Evolutionary conservation across 2,113 vertebrate genomes (phyloP).

Genomic region (Otocyon megalotis): DNA sequence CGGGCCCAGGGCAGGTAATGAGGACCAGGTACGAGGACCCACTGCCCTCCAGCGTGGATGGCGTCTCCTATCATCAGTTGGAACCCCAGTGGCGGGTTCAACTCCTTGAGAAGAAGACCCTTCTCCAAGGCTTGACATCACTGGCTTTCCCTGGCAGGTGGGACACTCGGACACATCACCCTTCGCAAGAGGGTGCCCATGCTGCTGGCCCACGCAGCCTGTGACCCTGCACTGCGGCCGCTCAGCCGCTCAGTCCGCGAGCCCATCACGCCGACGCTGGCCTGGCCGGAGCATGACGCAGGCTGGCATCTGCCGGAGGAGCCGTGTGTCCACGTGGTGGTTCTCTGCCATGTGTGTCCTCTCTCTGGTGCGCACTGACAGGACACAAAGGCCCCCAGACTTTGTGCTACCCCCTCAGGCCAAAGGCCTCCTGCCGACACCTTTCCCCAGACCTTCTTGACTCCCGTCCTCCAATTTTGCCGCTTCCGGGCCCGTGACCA

Average conservation of each 20-base stretch:
- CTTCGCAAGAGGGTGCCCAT: background rate
- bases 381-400: background rate
- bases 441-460: background rate
- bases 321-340: background rate
- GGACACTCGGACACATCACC: background rate
- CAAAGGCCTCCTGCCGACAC: background rate
- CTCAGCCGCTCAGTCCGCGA: background rate
- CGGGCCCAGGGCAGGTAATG: no score
- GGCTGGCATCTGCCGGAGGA: background rate
- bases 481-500: no score
- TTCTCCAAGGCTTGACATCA: background rate
- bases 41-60: background rate
- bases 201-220: no score
- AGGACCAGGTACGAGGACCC: no score
- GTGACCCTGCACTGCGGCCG: no score
- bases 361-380: background rate
- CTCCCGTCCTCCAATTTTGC: background rate
- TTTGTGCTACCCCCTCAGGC: background rate
- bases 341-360: background rate
- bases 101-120: background rate
- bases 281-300: background rate
- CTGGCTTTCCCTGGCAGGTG: background rate
- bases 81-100: background rate
- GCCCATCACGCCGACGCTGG: fast-evolving
- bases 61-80: background rate